phyloP scores from a whole-genome alignment of 2,113 vertebrate species.

The Zosterops borbonicus region DNA sequence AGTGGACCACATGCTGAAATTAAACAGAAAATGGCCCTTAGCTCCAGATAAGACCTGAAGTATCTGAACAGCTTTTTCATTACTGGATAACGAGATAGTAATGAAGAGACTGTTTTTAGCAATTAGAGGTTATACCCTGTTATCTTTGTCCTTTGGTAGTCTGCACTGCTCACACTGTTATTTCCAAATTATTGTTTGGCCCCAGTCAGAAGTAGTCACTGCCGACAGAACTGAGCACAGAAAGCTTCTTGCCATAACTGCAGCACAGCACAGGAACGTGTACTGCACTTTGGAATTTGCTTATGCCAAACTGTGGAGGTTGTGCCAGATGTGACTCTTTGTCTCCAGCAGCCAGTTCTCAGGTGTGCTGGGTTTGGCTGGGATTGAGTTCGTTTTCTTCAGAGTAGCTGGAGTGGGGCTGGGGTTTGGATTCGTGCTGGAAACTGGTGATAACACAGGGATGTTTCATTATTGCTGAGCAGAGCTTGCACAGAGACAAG shows the following conservation, averaged over 20 bases:
- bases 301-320: neutral
- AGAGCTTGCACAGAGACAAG: neutral
- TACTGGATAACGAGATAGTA: neutral
- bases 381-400: neutral
- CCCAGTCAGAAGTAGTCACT: neutral
- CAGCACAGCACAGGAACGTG: neutral
- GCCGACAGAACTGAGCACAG: fast-evolving
- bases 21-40: neutral
- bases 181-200: neutral
- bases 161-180: neutral
- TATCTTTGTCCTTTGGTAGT: neutral
- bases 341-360: neutral
- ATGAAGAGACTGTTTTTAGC: neutral
- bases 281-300: neutral
- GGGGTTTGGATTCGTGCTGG: neutral
- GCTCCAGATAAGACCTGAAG: neutral
- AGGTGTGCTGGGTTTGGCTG: neutral
- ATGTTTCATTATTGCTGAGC: neutral
- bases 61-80: neutral
- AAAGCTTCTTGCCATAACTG: neutral
- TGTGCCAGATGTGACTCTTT: neutral
- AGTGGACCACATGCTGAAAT: neutral
- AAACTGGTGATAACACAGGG: neutral
- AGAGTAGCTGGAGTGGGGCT: neutral
- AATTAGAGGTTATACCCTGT: neutral